These are phyloP conservation scores for Leguminivora glycinivorella DNA, from an alignment of 1,140 invertebrate genomes.

Conservation along the genomic window DNA sequence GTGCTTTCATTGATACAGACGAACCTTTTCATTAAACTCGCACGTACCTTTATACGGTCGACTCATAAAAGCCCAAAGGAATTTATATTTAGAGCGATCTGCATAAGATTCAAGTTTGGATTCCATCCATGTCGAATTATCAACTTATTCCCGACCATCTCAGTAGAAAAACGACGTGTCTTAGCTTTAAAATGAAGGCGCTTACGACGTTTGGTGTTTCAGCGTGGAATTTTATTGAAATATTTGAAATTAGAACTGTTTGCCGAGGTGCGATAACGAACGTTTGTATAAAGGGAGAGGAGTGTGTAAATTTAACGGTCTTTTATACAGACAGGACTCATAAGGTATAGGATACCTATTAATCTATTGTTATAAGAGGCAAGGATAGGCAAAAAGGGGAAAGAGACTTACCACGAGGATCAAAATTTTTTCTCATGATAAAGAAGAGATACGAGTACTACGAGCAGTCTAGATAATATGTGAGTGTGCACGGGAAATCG, in stretches of 20 bases:
- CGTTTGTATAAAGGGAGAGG: not conserved
- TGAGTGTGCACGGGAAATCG: too few species aligned
- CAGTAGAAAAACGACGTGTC: not conserved
- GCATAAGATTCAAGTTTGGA: not conserved
- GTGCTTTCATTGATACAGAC: not conserved
- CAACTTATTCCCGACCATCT: not conserved
- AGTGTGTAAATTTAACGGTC: too few species aligned
- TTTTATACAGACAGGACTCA: too few species aligned
- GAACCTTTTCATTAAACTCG: conserved; percentile 1
- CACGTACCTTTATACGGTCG: not conserved
- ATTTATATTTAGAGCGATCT: not conserved
- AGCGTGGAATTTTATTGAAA: not conserved
- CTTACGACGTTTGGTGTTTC: not conserved
- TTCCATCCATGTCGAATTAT: not conserved
- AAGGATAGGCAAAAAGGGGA: too few species aligned
- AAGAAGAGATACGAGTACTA: too few species aligned
- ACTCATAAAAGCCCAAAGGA: not conserved
- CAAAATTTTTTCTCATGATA: too few species aligned
- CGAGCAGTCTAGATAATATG: too few species aligned
- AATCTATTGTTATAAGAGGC: too few species aligned
- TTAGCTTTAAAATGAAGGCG: not conserved
- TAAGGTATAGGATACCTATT: too few species aligned
- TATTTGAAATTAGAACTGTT: not conserved
- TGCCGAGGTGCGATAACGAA: not conserved
- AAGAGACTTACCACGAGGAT: too few species aligned